phyloP scores from a whole-genome alignment of 2,113 vertebrate genomes.

The Carollia perspicillata region DNA sequence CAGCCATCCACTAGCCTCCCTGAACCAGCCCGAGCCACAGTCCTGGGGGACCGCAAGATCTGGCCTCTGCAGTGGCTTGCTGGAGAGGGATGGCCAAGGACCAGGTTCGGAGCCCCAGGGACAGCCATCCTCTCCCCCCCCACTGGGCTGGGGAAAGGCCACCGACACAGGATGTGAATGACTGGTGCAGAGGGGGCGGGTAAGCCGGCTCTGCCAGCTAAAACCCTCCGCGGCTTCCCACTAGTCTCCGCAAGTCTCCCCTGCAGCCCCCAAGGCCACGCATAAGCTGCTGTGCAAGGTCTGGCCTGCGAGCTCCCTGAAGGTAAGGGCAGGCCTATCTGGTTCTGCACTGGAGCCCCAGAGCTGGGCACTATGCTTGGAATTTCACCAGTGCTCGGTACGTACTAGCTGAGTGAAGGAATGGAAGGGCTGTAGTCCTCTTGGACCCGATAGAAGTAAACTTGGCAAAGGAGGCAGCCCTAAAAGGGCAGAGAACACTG shows the following conservation, averaged over 20 bases:
- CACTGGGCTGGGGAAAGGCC: neutral
- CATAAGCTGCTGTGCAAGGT: neutral
- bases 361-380: neutral
- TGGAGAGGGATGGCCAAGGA: neutral
- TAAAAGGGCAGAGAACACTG: neutral
- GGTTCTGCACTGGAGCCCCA: neutral
- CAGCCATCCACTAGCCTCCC: neutral
- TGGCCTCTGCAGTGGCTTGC: neutral
- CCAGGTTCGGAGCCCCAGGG: neutral
- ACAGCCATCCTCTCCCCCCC: neutral
- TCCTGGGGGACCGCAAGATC: neutral
- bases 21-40: neutral
- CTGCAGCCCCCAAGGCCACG: neutral
- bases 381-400: neutral
- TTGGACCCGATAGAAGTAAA: neutral
- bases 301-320: neutral
- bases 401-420: neutral
- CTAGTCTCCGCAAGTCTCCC: neutral
- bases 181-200: neutral
- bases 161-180: neutral
- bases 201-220: neutral
- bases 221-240: neutral
- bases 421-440: neutral
- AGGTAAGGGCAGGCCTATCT: neutral
- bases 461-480: neutral